A percentile compares a stretch with the other conserved stretches of the same genome.
Conservation (phyloP, 2,113 vertebrate genomes). For the Poeciliopsis prolifica region DNA sequence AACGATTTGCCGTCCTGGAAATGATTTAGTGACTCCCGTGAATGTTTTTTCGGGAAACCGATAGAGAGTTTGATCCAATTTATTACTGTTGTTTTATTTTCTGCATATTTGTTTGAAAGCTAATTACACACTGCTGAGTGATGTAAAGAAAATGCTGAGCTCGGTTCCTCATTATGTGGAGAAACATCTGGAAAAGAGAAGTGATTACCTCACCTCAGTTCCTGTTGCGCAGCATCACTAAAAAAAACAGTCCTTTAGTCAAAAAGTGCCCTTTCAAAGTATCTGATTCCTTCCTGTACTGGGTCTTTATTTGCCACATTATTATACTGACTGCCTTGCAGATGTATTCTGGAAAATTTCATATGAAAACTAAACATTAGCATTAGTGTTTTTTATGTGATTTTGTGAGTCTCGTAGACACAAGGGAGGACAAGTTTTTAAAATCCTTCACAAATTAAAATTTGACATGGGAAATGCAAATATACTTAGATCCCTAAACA, state of each 20-base stretch:
- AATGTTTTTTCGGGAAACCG: conserved; percentile 22
- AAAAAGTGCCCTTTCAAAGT: not conserved
- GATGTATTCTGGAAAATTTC: not conserved
- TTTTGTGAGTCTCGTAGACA: not conserved
- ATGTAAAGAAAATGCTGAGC: conserved; percentile 11
- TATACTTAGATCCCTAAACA: not conserved
- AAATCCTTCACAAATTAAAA: not conserved
- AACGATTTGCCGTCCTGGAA: conserved; percentile 4
- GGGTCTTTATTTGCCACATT: too few relatives aligned
- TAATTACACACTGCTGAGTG: conserved; percentile 45
- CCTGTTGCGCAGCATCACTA: not conserved
- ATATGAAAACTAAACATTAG: not conserved
- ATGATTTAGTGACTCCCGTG: not conserved
- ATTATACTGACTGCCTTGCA: not conserved
- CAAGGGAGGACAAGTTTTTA: not conserved
- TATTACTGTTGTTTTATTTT: conserved; percentile 11
- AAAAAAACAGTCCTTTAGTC: conserved; percentile 5
- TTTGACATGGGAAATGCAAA: not conserved
- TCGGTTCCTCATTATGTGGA: not conserved
- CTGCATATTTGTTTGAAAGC: conserved; percentile 19
- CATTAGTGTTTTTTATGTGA: not conserved
- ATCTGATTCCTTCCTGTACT: not conserved
- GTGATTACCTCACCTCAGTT: conserved; percentile 32
- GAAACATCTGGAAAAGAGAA: conserved; percentile 53
- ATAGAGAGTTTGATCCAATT: conserved; percentile 20